Evolutionary conservation across 92 coral and sea anemone genomes (phyloP).

Genomic region (Siderastrea siderea): DNA sequence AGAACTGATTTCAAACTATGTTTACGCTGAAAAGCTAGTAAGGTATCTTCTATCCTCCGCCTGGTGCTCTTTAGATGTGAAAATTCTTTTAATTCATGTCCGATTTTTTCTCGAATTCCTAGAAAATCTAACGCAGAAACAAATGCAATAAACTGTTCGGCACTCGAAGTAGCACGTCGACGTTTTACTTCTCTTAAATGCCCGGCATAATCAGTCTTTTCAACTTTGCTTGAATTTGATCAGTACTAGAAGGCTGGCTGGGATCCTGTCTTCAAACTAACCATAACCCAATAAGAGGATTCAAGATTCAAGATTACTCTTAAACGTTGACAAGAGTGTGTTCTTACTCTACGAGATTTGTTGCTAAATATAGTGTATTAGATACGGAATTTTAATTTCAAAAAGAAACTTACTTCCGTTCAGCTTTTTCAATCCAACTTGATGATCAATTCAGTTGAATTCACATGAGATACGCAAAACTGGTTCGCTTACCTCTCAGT

Average conservation of each 20-base stretch:
- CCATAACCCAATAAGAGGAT: no score
- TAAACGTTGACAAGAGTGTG: no score
- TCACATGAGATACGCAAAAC: neutral
- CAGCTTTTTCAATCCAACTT: neutral
- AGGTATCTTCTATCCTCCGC: neutral
- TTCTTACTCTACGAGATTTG: no score
- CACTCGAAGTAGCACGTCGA: no score
- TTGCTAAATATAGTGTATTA: neutral
- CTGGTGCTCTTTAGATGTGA: neutral
- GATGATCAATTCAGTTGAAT: neutral
- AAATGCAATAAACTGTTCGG: no score
- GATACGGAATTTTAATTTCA: neutral
- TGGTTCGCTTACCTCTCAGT: neutral
- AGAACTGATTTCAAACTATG: constrained; percentile 29
- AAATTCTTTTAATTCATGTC: neutral
- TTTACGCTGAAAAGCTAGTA: neutral
- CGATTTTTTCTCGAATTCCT: neutral
- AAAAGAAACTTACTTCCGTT: neutral
- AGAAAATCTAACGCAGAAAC: no score
- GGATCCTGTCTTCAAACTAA: no score
- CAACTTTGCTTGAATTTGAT: neutral
- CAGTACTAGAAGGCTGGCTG: neutral
- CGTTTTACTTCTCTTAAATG: no score
- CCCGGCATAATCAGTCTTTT: no score
- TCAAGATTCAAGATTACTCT: no score